phyloP scores from a whole-genome alignment of 2,888 invertebrate genomes.

The Pomacea canaliculata region DNA sequence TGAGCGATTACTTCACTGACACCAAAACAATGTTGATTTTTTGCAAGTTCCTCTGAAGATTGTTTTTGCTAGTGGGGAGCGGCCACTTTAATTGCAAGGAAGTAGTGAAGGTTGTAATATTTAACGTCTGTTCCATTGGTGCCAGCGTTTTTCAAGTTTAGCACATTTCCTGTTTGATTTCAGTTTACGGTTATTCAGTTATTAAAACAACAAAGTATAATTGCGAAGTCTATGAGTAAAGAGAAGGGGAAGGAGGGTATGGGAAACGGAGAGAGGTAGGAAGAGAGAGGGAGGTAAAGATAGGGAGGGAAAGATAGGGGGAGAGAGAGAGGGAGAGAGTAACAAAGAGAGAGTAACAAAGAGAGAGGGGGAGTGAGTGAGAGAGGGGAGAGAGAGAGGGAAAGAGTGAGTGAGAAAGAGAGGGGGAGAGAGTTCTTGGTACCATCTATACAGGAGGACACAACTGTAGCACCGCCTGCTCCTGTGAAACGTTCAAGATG shows the following conservation, averaged over 20 bases:
- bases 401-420: conserved; percentile 8
- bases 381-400: not conserved
- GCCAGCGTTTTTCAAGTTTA: too few species aligned
- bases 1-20: too few species aligned
- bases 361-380: too few species aligned
- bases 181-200: too few species aligned
- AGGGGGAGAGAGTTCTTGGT: not conserved
- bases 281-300: not conserved
- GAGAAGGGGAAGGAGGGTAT: not conserved
- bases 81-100: too few species aligned
- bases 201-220: not conserved
- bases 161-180: too few species aligned
- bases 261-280: not conserved
- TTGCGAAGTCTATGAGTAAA: not conserved
- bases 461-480: not conserved
- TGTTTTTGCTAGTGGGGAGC: too few species aligned
- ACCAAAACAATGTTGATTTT: too few species aligned
- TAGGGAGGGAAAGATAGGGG: not conserved
- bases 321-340: not conserved
- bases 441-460: not conserved
- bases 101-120: too few species aligned
- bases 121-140: too few species aligned
- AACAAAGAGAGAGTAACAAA: not conserved
- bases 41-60: too few species aligned
- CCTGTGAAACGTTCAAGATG: not conserved